These are phyloP conservation scores for Euproctis similis DNA, from an alignment of 2,888 invertebrate species.

Conservation along the genomic window DNA sequence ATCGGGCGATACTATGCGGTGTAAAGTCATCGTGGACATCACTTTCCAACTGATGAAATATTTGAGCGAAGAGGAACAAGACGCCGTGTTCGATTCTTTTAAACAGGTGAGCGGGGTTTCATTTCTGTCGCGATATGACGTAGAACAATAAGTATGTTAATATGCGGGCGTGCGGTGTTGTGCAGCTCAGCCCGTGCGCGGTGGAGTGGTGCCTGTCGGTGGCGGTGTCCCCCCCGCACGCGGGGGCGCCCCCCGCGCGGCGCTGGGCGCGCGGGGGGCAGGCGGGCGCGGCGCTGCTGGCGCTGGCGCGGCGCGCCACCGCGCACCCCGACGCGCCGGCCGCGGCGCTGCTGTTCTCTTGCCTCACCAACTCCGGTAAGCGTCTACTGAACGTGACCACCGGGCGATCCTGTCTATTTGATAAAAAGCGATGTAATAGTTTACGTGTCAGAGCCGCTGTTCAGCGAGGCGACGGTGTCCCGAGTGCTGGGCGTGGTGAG, in stretches of 20 bases:
- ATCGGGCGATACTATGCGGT: slow-evolving; percentile 59
- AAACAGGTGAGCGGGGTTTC: slow-evolving; percentile 76
- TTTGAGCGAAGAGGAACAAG: slow-evolving; percentile 69
- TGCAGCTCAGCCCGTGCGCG: slow-evolving; percentile 38
- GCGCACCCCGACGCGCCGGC: slow-evolving; percentile 4
- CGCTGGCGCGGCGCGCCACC: slow-evolving; percentile 45
- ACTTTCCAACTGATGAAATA: slow-evolving; percentile 77
- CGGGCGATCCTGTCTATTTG: too few species aligned
- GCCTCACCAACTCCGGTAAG: slow-evolving; percentile 12
- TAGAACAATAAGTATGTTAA: too few species aligned
- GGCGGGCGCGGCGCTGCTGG: slow-evolving; percentile 5
- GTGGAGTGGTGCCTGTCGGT: slow-evolving; percentile 54
- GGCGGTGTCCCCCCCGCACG: slow-evolving; percentile 59
- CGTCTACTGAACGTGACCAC: too few species aligned
- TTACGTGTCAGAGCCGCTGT: slow-evolving; percentile 30
- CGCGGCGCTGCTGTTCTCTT: slow-evolving; percentile 21
- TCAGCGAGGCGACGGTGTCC: slow-evolving; percentile 21
- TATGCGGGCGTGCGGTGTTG: too few species aligned
- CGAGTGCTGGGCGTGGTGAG: slow-evolving; percentile 8
- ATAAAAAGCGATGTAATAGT: not conserved
- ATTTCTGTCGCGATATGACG: too few species aligned
- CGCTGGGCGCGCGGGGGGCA: slow-evolving; percentile 51
- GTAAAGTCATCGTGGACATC: slow-evolving; percentile 75
- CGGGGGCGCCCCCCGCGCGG: slow-evolving; percentile 42
- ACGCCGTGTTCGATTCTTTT: slow-evolving; percentile 71